phyloP scores from a whole-genome alignment of 2,888 invertebrate genomes.

The Plebejus melissa region DNA sequence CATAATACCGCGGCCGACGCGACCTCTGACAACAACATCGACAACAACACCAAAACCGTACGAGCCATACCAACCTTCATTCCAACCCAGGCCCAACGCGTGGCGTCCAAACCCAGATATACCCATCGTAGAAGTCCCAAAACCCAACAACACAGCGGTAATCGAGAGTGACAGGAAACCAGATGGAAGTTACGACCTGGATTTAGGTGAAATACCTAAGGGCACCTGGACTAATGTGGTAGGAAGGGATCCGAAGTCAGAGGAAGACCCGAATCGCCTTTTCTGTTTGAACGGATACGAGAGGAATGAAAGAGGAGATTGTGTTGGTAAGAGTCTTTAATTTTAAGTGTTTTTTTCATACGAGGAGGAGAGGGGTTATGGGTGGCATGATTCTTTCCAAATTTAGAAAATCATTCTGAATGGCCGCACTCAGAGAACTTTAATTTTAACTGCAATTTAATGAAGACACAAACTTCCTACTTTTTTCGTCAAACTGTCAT shows the following conservation, averaged over 20 bases:
- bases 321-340: constrained; percentile 66
- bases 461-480: no score
- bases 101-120: constrained; percentile 34
- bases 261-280: constrained; percentile 52
- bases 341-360: background rate
- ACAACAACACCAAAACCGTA: constrained; percentile 29
- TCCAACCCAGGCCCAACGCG: constrained; percentile 27
- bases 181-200: constrained; percentile 46
- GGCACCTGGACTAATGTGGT: constrained; percentile 52
- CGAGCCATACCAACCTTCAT: constrained; percentile 15
- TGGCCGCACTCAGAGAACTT: no score
- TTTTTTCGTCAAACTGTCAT: no score
- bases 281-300: constrained; percentile 77
- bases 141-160: constrained; percentile 40
- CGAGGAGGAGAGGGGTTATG: no score
- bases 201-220: constrained; percentile 50
- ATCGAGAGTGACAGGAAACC: constrained; percentile 46
- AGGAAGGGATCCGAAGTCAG: constrained; percentile 44
- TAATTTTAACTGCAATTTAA: no score
- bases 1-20: constrained; percentile 37
- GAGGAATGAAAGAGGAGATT: constrained; percentile 74
- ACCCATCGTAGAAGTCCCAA: constrained; percentile 38
- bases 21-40: constrained; percentile 42
- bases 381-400: no score
- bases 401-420: no score